Base-by-base conservation (phyloP, 2,113 vertebrate genomes). In the Ornithorhynchus anatinus region DNA sequence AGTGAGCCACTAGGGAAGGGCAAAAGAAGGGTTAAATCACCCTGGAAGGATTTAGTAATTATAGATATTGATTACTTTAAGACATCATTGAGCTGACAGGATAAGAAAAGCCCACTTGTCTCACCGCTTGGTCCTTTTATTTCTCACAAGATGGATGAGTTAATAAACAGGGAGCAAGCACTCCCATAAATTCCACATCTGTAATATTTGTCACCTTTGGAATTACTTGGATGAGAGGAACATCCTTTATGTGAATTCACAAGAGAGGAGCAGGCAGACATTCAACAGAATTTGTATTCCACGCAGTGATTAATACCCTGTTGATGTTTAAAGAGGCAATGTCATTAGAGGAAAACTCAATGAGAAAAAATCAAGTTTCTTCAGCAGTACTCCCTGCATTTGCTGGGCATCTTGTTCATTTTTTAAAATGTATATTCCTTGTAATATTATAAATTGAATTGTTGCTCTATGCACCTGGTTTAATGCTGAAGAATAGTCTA, bases 131-230 rank as follows among this genome's bases (percentile, higher is more conserved):
- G 72, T 84, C 69, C 64, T 89, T 90, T 89, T 91, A 90, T 90
- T 92, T 92, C 87, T 89, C 72, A 80, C 66, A 92, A 91, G 89
- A 92, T 89, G 81, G 89, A 94, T 93, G 89, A 90, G 83, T 88
- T 93, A 93, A 93, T 93, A 94, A 93, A 89, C 82, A 86, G 25
- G n/a, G 69, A 91, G 72, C 83, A 92, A 91, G 81, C 52, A 79
- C 75, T 91, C 87, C 85, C 86, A 91, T 93, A 92, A 92, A 93
- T 93, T 91, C 82, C 88, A 80, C 85, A 89, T 89, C 86, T 88
- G 77, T 92, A 93, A 91, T 92, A 91, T 92, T 91, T 92, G 90
- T 94, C 89, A 93, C 82, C 72, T 89, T 88, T 10, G 48, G 82
- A 93, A 90, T 91, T 91, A 88, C 84, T 91, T 72, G 77, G 56